phyloP scores from a whole-genome alignment of 2,888 invertebrate genomes.

The Margaritifera margaritifera region DNA sequence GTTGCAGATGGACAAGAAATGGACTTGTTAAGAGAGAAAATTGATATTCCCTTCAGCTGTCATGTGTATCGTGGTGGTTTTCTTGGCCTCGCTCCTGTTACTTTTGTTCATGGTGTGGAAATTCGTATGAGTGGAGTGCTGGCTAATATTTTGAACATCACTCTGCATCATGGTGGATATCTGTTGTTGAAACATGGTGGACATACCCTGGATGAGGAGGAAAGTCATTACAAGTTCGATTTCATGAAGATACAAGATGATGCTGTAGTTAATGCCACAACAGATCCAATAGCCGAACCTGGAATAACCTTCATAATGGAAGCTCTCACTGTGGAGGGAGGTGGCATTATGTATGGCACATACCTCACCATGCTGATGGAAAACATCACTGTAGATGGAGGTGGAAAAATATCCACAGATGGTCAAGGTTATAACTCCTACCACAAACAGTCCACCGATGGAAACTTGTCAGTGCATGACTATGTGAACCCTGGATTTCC shows the following conservation, averaged over 20 bases:
- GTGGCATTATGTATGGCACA: slow-evolving; percentile 54
- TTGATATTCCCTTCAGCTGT: slow-evolving; percentile 57
- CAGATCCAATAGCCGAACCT: slow-evolving; percentile 49
- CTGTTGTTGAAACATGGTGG: slow-evolving; percentile 63
- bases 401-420: slow-evolving; percentile 50
- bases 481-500: slow-evolving; percentile 53
- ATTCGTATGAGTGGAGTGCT: slow-evolving; percentile 54
- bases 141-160: slow-evolving; percentile 54
- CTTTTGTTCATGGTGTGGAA: slow-evolving; percentile 57
- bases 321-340: slow-evolving; percentile 55
- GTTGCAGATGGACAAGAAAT: slow-evolving; percentile 46
- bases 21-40: slow-evolving; percentile 51
- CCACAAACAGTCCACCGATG: slow-evolving; percentile 44
- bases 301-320: slow-evolving; percentile 48
- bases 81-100: slow-evolving; percentile 55
- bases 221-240: slow-evolving; percentile 49
- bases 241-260: slow-evolving; percentile 53
- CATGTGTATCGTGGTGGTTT: slow-evolving; percentile 51
- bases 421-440: slow-evolving; percentile 50
- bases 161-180: slow-evolving; percentile 56
- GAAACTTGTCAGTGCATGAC: slow-evolving; percentile 44
- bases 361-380: slow-evolving; percentile 44
- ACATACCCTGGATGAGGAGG: slow-evolving; percentile 33
- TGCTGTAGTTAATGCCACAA: slow-evolving; percentile 48
- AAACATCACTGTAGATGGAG: slow-evolving; percentile 61